Conservation (phyloP, 30 jellyfish, hydroid and myxozoan genomes). For the Chironex yamaguchii region DNA sequence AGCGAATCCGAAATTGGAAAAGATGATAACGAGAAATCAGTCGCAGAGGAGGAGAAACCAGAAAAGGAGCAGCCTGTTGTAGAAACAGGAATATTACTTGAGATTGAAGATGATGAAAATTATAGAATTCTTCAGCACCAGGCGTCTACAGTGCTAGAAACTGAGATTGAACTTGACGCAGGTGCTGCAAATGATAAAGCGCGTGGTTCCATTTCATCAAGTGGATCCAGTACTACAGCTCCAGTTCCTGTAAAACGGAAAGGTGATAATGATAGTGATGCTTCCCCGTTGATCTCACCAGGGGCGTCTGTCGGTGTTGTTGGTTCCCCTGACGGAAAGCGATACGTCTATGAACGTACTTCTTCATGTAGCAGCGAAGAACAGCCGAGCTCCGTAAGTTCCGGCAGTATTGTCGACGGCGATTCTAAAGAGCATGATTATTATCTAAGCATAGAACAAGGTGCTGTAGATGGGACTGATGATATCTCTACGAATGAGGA, state of each 20-base stretch:
- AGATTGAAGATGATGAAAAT: too few relatives aligned
- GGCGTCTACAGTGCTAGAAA: background rate
- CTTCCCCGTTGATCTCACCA: constrained; percentile 84
- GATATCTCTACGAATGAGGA: too few relatives aligned
- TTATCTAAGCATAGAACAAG: too few relatives aligned
- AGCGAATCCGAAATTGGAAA: background rate
- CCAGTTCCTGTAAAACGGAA: constrained; percentile 27
- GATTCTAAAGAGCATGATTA: constrained; percentile 65
- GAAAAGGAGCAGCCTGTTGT: constrained; percentile 18
- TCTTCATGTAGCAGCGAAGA: constrained; percentile 97
- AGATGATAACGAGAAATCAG: too few relatives aligned
- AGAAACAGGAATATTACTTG: constrained; percentile 59
- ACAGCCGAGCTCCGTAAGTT: background rate
- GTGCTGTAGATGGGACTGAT: too few relatives aligned
- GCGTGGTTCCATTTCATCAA: background rate
- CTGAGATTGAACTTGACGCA: constrained; percentile 17
- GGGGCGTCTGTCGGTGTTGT: constrained; percentile 68
- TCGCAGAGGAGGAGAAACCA: background rate
- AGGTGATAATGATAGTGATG: constrained; percentile 69
- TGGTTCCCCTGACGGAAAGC: constrained; percentile 69
- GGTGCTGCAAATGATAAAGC: background rate
- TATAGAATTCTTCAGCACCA: too few relatives aligned
- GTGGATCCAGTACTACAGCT: background rate
- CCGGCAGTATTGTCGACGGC: constrained; percentile 2
- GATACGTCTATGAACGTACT: constrained; percentile 81